These are phyloP conservation scores for Scortum barcoo DNA, from an alignment of 2,113 vertebrate species.

Conservation along the genomic window DNA sequence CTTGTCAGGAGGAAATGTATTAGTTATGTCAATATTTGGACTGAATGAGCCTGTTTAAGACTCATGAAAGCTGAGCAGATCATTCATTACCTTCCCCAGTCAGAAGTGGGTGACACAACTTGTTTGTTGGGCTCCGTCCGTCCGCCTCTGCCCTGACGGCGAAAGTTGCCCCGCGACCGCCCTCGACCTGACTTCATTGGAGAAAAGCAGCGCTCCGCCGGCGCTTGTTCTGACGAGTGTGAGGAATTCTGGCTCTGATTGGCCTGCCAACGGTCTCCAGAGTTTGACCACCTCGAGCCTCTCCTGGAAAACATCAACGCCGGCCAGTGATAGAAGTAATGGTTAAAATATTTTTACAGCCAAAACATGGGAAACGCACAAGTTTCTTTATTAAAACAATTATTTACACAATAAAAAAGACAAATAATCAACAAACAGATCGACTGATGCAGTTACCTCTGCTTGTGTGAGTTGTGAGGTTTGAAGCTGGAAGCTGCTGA, in stretches of 20 bases:
- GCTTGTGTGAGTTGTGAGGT: slow-evolving; percentile 28
- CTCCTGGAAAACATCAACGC: slow-evolving; percentile 28
- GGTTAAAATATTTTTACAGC: neutral
- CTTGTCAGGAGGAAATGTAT: neutral
- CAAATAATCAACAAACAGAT: neutral
- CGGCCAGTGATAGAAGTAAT: neutral
- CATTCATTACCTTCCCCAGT: slow-evolving; percentile 86
- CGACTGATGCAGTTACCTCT: slow-evolving; percentile 36
- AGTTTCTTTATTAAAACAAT: neutral
- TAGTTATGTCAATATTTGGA: neutral
- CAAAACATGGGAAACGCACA: neutral
- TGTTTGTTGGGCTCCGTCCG: slow-evolving; percentile 82
- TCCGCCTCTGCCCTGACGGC: slow-evolving; percentile 82
- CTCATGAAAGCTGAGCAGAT: neutral
- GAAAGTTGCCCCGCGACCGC: slow-evolving; percentile 79
- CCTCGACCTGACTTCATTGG: slow-evolving; percentile 83
- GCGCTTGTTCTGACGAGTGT: slow-evolving; percentile 84
- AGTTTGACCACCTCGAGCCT: slow-evolving; percentile 26
- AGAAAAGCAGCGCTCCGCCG: slow-evolving; percentile 69
- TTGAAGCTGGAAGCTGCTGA: slow-evolving; percentile 85
- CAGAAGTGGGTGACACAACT: slow-evolving; percentile 78
- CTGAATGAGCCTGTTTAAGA: neutral
- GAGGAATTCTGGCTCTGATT: slow-evolving; percentile 71
- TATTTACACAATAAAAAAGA: neutral
- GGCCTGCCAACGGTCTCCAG: slow-evolving; percentile 81